Conservation (phyloP, 2,888 invertebrate species). For the Cynaeus angustus region DNA sequence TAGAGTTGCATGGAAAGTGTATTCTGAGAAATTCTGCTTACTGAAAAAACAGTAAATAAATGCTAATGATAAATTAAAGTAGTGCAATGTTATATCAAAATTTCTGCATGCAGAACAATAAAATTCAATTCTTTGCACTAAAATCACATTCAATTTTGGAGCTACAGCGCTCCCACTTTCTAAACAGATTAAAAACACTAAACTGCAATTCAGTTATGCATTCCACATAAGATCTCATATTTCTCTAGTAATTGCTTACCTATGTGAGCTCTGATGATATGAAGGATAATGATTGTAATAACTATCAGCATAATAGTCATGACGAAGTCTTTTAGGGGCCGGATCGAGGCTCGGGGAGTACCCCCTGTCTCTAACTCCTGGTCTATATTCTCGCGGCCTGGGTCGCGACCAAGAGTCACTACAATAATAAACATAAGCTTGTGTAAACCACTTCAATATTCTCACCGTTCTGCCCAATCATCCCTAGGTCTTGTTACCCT, state of each 20-base stretch:
- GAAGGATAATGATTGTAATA: slow-evolving; percentile 70
- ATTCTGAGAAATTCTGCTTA: too few species aligned
- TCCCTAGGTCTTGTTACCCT: slow-evolving; percentile 81
- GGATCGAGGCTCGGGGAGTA: slow-evolving; percentile 87
- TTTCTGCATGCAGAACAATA: too few species aligned
- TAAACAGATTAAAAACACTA: too few species aligned
- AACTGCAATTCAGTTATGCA: too few species aligned
- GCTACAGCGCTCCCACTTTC: too few species aligned
- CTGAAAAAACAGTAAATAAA: too few species aligned
- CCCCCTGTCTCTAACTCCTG: slow-evolving; percentile 80
- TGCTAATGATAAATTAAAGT: too few species aligned
- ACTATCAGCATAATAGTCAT: slow-evolving; percentile 70
- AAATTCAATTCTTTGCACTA: too few species aligned
- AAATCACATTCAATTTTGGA: too few species aligned
- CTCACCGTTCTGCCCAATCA: slow-evolving; percentile 84
- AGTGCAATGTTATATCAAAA: too few species aligned
- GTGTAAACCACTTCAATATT: not conserved
- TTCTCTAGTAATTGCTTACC: slow-evolving; percentile 74
- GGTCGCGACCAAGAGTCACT: slow-evolving; percentile 83
- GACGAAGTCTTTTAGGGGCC: slow-evolving; percentile 84
- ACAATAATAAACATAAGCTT: slow-evolving; percentile 50
- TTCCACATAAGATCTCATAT: too few species aligned
- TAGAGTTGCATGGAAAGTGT: too few species aligned
- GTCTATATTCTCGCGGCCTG: slow-evolving; percentile 85
- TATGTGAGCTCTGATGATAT: slow-evolving; percentile 67